Conservation (phyloP, 2,113 vertebrate genomes). For the Ardeotis arabs region DNA sequence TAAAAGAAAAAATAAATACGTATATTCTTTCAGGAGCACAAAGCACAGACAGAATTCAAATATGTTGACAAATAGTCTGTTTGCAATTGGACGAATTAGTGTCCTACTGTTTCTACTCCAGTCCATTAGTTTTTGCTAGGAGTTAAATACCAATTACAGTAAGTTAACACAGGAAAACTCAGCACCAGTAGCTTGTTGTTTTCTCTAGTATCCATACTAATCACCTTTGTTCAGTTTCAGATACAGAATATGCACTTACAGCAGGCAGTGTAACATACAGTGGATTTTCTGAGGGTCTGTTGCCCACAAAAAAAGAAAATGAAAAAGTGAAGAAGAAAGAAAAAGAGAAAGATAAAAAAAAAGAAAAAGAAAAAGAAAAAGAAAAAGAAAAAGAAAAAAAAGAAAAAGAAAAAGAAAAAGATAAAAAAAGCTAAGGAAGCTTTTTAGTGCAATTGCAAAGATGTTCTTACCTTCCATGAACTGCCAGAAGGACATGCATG, state of each 20-base stretch:
- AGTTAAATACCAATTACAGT: neutral
- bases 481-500: neutral
- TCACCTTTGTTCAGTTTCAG: neutral
- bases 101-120: neutral
- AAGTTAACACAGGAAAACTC: neutral
- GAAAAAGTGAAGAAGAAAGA: neutral
- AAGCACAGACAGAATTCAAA: neutral
- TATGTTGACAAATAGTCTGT: neutral
- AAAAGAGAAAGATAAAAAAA: neutral
- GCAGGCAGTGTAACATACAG: neutral
- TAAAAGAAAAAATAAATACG: neutral
- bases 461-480: neutral
- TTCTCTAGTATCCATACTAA: neutral
- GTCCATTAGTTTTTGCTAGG: neutral
- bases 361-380: neutral
- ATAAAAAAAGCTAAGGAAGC: neutral
- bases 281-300: neutral
- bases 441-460: neutral
- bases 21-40: neutral
- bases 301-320: neutral
- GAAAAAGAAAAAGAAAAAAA: neutral
- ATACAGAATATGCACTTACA: neutral
- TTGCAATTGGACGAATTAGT: neutral
- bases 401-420: neutral
- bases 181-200: neutral